A percentile compares a stretch with the other conserved stretches of the same genome.
These are phyloP conservation scores for Nomia melanderi DNA, from an alignment of 1,140 invertebrate genomes.

Conservation along the genomic window DNA sequence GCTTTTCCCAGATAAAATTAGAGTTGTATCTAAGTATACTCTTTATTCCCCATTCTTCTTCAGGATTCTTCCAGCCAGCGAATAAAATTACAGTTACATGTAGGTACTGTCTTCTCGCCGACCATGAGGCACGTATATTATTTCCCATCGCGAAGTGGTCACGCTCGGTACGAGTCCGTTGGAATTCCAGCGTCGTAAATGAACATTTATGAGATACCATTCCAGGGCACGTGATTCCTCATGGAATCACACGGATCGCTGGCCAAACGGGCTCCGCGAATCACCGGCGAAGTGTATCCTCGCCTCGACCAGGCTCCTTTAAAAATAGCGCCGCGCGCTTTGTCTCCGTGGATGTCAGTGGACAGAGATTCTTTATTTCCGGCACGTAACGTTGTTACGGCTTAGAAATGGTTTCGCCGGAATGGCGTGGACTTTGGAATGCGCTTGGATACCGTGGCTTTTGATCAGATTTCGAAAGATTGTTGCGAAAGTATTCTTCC, in stretches of 20 bases:
- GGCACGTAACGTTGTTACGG: too few species aligned
- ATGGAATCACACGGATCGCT: slow-evolving; percentile 7
- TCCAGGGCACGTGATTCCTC: not conserved
- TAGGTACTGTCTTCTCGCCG: too few species aligned
- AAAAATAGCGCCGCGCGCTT: not conserved
- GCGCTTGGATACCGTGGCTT: too few species aligned
- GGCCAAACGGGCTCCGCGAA: not conserved
- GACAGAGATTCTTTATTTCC: not conserved
- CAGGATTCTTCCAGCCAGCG: too few species aligned
- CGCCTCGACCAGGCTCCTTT: not conserved
- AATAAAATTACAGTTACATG: too few species aligned
- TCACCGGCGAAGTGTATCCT: not conserved
- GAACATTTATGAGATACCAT: slow-evolving; percentile 27
- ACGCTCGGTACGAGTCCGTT: not conserved
- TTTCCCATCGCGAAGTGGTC: slow-evolving; percentile 10
- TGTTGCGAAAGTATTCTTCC: too few species aligned
- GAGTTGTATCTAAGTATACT: not conserved
- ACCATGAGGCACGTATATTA: not conserved
- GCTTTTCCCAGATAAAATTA: not conserved
- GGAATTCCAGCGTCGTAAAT: not conserved
- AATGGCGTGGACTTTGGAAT: too few species aligned
- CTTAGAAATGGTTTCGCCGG: too few species aligned
- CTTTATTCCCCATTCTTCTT: too few species aligned
- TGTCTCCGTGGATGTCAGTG: not conserved
- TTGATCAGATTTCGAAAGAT: too few species aligned